A percentile compares a stretch with the other conserved stretches of the same genome.
phyloP scores from a whole-genome alignment of 2,888 invertebrate species.

The Heliconius ismenius region DNA sequence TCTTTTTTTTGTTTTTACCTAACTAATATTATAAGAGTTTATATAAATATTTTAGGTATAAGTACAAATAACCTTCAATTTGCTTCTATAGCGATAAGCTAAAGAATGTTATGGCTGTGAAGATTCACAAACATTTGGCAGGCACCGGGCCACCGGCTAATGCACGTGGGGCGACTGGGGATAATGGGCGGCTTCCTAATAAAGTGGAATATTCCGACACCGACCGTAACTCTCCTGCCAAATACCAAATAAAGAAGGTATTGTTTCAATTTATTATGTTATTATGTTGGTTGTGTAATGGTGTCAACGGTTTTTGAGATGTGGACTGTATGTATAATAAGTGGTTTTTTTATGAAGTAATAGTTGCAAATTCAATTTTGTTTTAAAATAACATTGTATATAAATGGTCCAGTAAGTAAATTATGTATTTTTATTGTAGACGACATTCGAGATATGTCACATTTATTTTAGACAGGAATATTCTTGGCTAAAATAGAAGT shows the following conservation, averaged over 20 bases:
- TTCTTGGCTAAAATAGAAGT: neutral
- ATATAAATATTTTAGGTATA: neutral
- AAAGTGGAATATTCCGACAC: constrained; percentile 53
- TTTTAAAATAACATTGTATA: no score
- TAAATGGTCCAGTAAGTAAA: no score
- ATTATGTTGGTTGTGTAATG: neutral
- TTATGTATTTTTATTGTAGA: neutral
- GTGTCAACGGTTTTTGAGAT: neutral
- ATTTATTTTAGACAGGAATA: neutral
- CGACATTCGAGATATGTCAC: neutral
- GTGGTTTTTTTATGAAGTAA: neutral
- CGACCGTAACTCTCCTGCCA: constrained; percentile 40
- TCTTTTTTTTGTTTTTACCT: constrained; percentile 1
- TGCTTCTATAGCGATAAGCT: constrained; percentile 10
- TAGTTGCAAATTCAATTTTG: neutral
- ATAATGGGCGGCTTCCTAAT: constrained; percentile 78
- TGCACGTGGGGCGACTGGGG: constrained; percentile 61
- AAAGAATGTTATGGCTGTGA: constrained; percentile 16
- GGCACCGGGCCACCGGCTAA: constrained; percentile 55
- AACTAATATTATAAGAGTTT: neutral
- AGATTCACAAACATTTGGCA: constrained; percentile 50
- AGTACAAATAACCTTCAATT: neutral
- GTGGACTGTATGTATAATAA: neutral
- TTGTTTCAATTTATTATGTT: constrained; percentile 36
- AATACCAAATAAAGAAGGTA: constrained; percentile 36